Evolutionary conservation across 2,888 invertebrate species (phyloP), one percentile per base, ranked within the genome.

Genomic region (Pollenia labialis): DNA sequence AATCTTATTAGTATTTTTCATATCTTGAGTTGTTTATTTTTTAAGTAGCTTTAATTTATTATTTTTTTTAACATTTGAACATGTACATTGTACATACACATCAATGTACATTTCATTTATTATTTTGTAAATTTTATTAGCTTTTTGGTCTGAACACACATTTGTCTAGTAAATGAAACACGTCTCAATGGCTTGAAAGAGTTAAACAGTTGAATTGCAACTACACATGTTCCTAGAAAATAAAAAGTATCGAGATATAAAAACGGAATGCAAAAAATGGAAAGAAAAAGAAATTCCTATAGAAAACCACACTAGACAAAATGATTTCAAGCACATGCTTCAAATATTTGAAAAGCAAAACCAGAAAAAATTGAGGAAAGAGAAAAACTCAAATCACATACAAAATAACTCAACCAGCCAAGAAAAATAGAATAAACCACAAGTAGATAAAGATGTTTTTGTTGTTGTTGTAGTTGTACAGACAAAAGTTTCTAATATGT

Each of bases 321-420:
- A 69, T 80, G 62, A 75, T 79, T 77, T 66, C 58, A 69, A 71
- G 75, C 75, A 81, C 75, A 85, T 75, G 80, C 50, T 80, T 81
- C 64, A 71, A 72, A 81, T 58, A 64, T 69, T 44, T 64, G 7
- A 32, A 52, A 64, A 48, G 18, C 50, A 50, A 48, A 64, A 23
- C 32, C 6, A 48, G 3, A 23, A 56, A 58, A 32, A 40, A 66
- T 9, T 58, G 8, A 56, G 7, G 18, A 8, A 16, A 54, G 48
- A 56, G 48, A 16, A 52, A 76, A 44, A 75, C 44, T 52, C 32
- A 64, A 75, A 48, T 60, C 16, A 48, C 16, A 48, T 46, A 81
- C 48, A 74, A 68, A 69, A n/a, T 2, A 74, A 80, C 48, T 12
- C n/a, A 23, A 11, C 10, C 14, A 72, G 44, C 52, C 40, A 64